Percentiles rank a stretch among this genome's conserved stretches.
phyloP scores from a whole-genome alignment of 2,797 vertebrate species.

The Clarias fuscus region DNA sequence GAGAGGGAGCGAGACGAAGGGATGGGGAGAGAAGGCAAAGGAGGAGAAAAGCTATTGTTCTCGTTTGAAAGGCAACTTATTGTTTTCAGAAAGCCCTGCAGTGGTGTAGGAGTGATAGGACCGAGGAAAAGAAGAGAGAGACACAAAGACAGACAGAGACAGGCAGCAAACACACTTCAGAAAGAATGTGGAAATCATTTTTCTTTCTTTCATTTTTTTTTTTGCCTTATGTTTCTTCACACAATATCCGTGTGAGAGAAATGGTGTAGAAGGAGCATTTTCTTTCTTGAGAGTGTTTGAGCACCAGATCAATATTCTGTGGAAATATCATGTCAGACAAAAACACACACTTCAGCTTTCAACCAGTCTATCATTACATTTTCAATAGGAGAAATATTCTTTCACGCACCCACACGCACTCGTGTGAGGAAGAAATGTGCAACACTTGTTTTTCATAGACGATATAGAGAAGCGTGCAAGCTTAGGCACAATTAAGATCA shows the following conservation, averaged over 20 bases:
- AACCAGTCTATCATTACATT: not conserved
- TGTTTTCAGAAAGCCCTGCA: conserved; percentile 62
- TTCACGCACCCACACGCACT: not conserved
- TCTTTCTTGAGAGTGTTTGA: not conserved
- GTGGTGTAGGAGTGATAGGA: conserved; percentile 42
- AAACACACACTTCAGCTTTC: not conserved
- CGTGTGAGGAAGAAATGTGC: not conserved
- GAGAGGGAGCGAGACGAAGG: conserved; percentile 67
- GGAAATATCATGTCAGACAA: conserved; percentile 11
- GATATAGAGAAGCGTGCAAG: not conserved
- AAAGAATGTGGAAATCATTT: conserved; percentile 15
- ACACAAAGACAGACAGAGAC: conserved; percentile 66
- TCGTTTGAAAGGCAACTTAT: conserved; percentile 70
- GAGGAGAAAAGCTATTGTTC: conserved; percentile 74
- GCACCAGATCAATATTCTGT: conserved; percentile 15
- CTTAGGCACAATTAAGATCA: not conserved
- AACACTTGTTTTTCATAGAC: not conserved
- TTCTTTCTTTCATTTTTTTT: conserved; percentile 14
- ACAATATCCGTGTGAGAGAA: conserved; percentile 10
- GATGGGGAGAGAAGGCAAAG: conserved; percentile 62
- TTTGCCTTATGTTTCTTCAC: not conserved
- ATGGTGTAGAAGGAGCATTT: conserved; percentile 1
- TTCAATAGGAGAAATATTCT: not conserved
- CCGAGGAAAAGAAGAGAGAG: conserved; percentile 27
- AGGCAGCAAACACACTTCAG: conserved; percentile 51